Base-by-base conservation (phyloP, 1,140 invertebrate species). In the Zophobas atratus region DNA sequence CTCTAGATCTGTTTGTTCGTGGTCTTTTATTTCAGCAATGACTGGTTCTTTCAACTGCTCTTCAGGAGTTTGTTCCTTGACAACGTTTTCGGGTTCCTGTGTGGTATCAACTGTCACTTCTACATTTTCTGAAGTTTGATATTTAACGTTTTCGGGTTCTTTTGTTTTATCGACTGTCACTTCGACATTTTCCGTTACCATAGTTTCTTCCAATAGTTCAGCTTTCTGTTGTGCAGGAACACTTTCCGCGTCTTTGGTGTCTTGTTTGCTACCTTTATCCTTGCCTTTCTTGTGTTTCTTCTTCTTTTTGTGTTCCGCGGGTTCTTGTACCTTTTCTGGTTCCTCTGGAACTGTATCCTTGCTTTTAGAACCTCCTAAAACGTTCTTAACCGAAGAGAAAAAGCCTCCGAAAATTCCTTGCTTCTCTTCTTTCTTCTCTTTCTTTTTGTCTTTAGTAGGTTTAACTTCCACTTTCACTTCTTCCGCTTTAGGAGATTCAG, bases 301-400 rank as follows among this genome's bases (percentile, higher is more conserved):
- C 36, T 46, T 80, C 71, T 55, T 73, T 56, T 55, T 53, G 35
- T 70, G 51, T 35, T 77, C 53, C 1, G 36, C 70, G 48, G 36
- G n/a, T 51, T 60, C 53, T 56, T 55, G 35, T n/a, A 34, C 39
- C 36, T 56, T 60, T 32, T 60, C 63, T 5, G 60, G 34, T 55
- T 53, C 33, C 48, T 67, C 46, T 56, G 43, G 20, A 43, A 6
- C n/a, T 67, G 41, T 34, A 36, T 76, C 73, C 71, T 84, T 84
- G 33, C 81, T 81, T 0, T 70, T 72, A 49, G 79, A 72, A 73
- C 49, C 49, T n/a, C 49, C n/a, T 20, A 85, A 78, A 8, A 77
- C 81, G 63, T 75, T 81, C 67, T 84, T 86, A 5, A 85, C 84
- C 36, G 82, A 79, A 6, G 84, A 82, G 51, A 85, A 77, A 20